A percentile compares a stretch with the other conserved stretches of the same genome.
Evolutionary conservation across 2,113 vertebrate genomes (phyloP).

Genomic region (Aramus guarauna): DNA sequence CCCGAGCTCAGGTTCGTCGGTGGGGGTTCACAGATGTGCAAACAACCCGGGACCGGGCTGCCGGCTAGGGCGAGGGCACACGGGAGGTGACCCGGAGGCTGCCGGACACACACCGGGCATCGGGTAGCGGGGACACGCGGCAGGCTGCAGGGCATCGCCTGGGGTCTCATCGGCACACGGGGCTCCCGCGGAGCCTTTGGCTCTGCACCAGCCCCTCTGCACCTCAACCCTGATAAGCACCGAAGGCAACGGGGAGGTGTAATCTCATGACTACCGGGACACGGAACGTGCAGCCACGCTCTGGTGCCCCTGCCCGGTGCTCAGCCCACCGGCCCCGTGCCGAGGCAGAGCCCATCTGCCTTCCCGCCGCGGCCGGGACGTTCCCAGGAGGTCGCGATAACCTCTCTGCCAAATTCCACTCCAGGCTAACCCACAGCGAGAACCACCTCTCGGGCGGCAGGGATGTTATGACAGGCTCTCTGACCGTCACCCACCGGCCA

Average conservation of each 20-base stretch:
- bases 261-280: not conserved
- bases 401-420: not conserved
- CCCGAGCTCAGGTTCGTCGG: rapidly evolving
- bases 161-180: rapidly evolving
- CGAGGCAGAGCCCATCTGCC: not conserved
- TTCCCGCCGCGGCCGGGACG: too few species aligned
- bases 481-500: not conserved
- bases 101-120: not conserved
- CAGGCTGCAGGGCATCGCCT: not conserved
- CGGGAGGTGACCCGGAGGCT: rapidly evolving
- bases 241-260: not conserved
- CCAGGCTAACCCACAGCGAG: not conserved
- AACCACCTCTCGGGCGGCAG: rapidly evolving
- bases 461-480: rapidly evolving
- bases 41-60: not conserved
- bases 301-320: not conserved
- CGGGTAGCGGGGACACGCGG: rapidly evolving
- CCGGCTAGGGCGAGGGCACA: not conserved
- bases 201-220: not conserved
- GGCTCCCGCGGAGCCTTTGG: not conserved
- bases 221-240: rapidly evolving
- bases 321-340: not conserved
- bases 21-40: not conserved
- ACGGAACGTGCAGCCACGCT: rapidly evolving
- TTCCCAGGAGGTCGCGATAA: too few species aligned